Evolutionary conservation across 2,797 vertebrate species (phyloP), one percentile per base, ranked within the genome.

Genomic region (Malurus splendens): DNA sequence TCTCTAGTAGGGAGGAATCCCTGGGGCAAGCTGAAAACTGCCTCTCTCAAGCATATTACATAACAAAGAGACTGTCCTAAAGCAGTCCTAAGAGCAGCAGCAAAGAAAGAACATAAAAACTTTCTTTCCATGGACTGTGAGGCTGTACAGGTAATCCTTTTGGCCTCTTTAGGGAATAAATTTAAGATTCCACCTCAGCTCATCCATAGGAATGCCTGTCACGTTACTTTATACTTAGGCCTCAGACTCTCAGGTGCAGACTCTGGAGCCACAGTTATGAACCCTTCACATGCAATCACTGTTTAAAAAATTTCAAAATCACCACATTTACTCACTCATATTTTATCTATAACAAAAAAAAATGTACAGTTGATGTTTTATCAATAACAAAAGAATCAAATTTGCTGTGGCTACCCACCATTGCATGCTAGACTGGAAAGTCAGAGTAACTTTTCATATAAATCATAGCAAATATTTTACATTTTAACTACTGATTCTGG

Each of bases 11-110:
- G 41, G 48, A 80, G 17, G 87, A 90, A 83, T 70, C 45, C 82
- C 45, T 39, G n/a, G 38, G 33, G 50, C 82, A 48, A 79, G 48
- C 45, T 81, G 64, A 60, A 75, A 82, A 62, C 74, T 79, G 67
- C 51, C n/a, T 57, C 57, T 87, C 60, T 82, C 19, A 28, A 57
- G 41, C 42, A 84, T 50, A 79, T 51, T 67, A 38, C 71, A 45
- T 59, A 87, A 90, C 82, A 89, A 87, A 93, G 59, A 54, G 28
- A 60, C 32, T 64, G 67, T 67, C 83, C 81, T 86, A 74, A 94
- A 88, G 82, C 60, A 32, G 32, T 32, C 32, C 32, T 55, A 90
- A 59, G 51, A 80, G 52, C 80, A 83, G 70, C 52, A 64, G 57
- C 66, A 82, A 83, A 62, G n/a, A 48, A 81, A 23, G 54, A 76